Evolutionary conservation across 2,113 vertebrate species (phyloP).

Genomic region (Megaptera novaeangliae): DNA sequence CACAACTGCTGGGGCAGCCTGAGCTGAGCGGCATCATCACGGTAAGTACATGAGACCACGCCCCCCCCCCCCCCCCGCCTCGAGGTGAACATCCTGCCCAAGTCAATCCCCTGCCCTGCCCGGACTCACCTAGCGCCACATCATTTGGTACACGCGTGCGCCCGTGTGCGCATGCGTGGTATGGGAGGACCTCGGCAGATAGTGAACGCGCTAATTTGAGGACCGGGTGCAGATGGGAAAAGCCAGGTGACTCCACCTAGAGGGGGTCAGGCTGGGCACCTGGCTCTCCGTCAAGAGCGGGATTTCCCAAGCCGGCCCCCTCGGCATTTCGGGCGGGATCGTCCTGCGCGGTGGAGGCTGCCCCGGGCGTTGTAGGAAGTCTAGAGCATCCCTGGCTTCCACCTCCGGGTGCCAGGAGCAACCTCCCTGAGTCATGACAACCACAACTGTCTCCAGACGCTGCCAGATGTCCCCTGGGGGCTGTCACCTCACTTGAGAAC

Average conservation of each 20-base stretch:
- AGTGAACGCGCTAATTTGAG: rapidly evolving
- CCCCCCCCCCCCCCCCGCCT: not conserved
- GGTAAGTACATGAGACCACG: rapidly evolving
- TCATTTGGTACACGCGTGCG: rapidly evolving
- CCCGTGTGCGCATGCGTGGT: rapidly evolving
- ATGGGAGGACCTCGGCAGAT: not conserved
- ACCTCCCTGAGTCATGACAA: not conserved
- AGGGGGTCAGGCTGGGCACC: not conserved
- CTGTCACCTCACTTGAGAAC: not conserved
- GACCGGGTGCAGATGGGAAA: rapidly evolving
- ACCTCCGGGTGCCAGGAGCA: not conserved
- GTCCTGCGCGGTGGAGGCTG: rapidly evolving
- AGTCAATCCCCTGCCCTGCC: rapidly evolving
- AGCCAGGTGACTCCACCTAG: not conserved
- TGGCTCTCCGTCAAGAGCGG: rapidly evolving
- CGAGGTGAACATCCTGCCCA: not conserved
- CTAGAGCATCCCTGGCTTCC: not conserved
- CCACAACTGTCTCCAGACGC: not conserved
- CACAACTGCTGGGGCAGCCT: rapidly evolving
- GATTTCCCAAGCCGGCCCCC: not conserved
- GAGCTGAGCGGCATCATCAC: rapidly evolving
- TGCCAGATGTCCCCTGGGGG: not conserved
- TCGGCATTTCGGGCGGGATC: not conserved
- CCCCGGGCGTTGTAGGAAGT: rapidly evolving
- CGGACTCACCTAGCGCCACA: rapidly evolving